Base-by-base conservation (phyloP, 2,113 vertebrate genomes). In the Furnarius figulus region DNA sequence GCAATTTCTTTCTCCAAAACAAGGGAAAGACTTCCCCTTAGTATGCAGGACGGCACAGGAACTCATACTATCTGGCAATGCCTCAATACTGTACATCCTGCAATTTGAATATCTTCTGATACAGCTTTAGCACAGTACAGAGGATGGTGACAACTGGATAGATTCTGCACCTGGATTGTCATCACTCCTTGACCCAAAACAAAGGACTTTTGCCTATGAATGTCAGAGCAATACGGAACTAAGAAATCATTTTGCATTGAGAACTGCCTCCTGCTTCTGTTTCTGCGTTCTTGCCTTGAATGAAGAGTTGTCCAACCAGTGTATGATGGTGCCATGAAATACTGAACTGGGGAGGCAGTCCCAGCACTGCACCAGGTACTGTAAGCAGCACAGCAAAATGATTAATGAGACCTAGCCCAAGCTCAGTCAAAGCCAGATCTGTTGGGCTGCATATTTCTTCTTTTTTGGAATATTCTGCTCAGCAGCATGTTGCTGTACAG, bases 381-480 rank as follows among this genome's bases (percentile, higher is more conserved):
- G 35, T 37, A 68, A 50, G 56, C 22, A 87, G 52, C 35, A 50
- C n/a, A 68, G 61, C 8, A 77, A 84, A 88, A 72, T 84, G 82
- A 94, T 91, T 93, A 81, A 92, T 75, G 79, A 85, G 82, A 65
- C 47, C 73, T 46, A 76, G 74, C 33, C 25, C 37, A 65, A 61
- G 40, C 42, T 91, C 42, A 82, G n/a, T 71, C 70, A 52, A 91
- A 85, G 52, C 53, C 83, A 88, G 91, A 72, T 95, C 79, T 95
- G 31, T 74, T 83, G 85, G 78, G 47, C 65, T 91, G 89, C 93
- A 78, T 10, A 75, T 58, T 95, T 88, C 75, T 87, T 90, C 81
- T 95, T 79, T 91, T 97, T 92, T 87, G 42, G 78, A 97, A 83
- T 95, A 77, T 97, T 95, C 86, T 87, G 61, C 87, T 97, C 89